Evolutionary conservation across 2,888 invertebrate species (phyloP).

Genomic region (Tolmerus cingulatus): DNA sequence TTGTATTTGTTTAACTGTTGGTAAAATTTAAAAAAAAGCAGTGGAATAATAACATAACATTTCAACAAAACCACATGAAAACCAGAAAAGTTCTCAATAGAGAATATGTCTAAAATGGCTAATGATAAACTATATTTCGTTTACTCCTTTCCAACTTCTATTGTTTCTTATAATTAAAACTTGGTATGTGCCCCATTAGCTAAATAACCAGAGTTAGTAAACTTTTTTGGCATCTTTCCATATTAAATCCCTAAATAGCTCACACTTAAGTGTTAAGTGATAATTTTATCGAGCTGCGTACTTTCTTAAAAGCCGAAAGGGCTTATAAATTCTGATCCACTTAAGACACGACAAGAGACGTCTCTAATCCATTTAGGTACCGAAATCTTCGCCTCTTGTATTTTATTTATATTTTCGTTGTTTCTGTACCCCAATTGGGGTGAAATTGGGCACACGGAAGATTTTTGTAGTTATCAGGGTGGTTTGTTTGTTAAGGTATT

Average conservation of each 20-base stretch:
- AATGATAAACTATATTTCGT: not conserved
- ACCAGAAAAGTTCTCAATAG: too few species aligned
- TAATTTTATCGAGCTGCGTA: not conserved
- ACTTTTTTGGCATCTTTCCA: not conserved
- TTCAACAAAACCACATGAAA: too few species aligned
- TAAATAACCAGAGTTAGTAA: not conserved
- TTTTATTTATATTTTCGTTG: not conserved
- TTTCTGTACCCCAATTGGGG: not conserved
- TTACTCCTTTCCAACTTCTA: not conserved
- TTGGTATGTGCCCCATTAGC: not conserved
- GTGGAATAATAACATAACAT: too few species aligned
- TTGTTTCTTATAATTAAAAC: not conserved
- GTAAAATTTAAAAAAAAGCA: too few species aligned
- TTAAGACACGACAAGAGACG: constrained; percentile 49
- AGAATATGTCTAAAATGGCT: not conserved
- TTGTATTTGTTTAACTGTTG: too few species aligned
- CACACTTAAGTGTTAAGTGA: not conserved
- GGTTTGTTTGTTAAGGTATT: not conserved
- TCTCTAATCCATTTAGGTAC: constrained; percentile 45
- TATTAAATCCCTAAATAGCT: constrained; percentile 5
- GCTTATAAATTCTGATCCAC: constrained; percentile 42
- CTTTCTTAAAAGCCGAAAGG: constrained; percentile 17
- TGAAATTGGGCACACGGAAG: not conserved
- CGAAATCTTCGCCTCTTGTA: not conserved
- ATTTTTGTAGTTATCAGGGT: not conserved